Evolutionary conservation across 2,888 invertebrate genomes (phyloP).

Genomic region (Rhamphomyia laevipes): DNA sequence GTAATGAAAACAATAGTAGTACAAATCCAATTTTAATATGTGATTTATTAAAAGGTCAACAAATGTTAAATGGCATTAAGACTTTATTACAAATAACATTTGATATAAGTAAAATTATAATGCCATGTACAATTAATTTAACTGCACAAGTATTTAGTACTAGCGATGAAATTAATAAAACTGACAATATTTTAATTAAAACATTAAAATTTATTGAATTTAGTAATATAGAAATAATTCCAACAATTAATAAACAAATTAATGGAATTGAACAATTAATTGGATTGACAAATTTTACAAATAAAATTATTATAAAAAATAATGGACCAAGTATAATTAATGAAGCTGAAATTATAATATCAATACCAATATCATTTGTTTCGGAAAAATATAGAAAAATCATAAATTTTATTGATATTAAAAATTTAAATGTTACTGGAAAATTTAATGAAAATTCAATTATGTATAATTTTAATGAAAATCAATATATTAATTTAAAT

Average conservation of each 20-base stretch:
- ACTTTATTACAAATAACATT: conserved; percentile 28
- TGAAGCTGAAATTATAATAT: conserved; percentile 26
- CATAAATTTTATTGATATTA: conserved; percentile 29
- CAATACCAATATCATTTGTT: conserved; percentile 32
- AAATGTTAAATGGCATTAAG: conserved; percentile 21
- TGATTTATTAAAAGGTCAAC: conserved; percentile 13
- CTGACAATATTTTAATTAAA: conserved; percentile 26
- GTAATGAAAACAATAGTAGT: conserved; percentile 12
- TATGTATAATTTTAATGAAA: neutral
- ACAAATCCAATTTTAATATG: conserved; percentile 10
- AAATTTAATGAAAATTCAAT: conserved; percentile 4
- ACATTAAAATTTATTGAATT: conserved; percentile 27
- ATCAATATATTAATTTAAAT: too few relatives aligned
- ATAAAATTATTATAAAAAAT: conserved; percentile 25
- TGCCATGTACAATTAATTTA: conserved; percentile 25
- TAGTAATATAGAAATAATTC: conserved; percentile 34
- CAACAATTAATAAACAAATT: neutral
- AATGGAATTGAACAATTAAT: neutral
- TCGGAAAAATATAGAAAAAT: conserved; percentile 23
- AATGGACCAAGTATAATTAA: conserved; percentile 34
- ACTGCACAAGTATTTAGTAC: conserved; percentile 33
- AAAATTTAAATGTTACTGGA: conserved; percentile 24
- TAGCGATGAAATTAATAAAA: conserved; percentile 27
- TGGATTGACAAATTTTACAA: neutral
- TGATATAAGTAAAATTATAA: conserved; percentile 28